These are phyloP conservation scores for Zeugodacus cucurbitae DNA, from an alignment of 1,140 invertebrate genomes.

Conservation along the genomic window DNA sequence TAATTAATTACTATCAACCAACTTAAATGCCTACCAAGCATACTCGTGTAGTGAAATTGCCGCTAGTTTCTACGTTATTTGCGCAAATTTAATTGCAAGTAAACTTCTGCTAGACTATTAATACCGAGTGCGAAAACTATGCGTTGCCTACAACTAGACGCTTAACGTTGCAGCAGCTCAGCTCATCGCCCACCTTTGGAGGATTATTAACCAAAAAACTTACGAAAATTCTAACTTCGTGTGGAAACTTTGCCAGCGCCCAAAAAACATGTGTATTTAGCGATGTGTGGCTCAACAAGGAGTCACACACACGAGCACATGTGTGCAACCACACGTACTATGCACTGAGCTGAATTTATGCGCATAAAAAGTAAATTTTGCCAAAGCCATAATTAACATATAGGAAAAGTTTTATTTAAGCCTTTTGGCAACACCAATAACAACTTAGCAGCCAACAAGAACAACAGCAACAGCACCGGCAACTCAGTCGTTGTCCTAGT, in stretches of 20 bases:
- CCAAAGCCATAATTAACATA: conserved; percentile 36
- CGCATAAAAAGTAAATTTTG: conserved; percentile 23
- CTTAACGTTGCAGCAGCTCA: neutral
- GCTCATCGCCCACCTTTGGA: neutral
- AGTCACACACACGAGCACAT: neutral
- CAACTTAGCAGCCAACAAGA: neutral
- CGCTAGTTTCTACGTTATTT: neutral
- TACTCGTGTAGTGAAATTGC: neutral
- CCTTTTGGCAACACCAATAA: neutral
- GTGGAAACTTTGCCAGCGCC: neutral
- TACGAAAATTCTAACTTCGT: conserved; percentile 2
- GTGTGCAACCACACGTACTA: neutral
- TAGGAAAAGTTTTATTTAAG: conserved; percentile 24
- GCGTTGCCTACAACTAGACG: neutral
- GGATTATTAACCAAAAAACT: conserved; percentile 3
- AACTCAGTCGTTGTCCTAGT: neutral
- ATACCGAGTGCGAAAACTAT: neutral
- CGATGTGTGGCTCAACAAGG: neutral
- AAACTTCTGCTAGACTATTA: neutral
- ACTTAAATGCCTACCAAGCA: neutral
- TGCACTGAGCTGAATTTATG: neutral
- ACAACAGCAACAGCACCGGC: neutral
- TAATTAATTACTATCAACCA: conserved; percentile 16
- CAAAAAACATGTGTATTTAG: neutral
- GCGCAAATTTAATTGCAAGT: neutral